A percentile compares a stretch with the other conserved stretches of the same genome.
Conservation (phyloP, 2,797 vertebrate species). For the Scyliorhinus canicula region DNA sequence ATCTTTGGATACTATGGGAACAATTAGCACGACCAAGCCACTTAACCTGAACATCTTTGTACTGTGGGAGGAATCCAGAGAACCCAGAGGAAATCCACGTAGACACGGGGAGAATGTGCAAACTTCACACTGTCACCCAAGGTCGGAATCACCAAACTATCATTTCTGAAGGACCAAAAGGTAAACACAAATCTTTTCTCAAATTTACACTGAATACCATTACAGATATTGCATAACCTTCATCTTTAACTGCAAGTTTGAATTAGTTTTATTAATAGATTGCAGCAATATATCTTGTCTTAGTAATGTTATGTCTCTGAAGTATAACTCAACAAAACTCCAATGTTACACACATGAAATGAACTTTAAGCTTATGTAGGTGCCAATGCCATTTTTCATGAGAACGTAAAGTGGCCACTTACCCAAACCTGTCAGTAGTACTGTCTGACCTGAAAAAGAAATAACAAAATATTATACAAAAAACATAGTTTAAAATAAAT, state of each 20-base stretch:
- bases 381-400: not conserved
- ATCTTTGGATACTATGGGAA: no score
- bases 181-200: not conserved
- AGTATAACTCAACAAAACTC: not conserved
- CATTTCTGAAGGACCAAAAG: not conserved
- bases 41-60: no score
- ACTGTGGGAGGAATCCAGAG: no score
- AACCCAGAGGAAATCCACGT: no score
- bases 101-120: no score
- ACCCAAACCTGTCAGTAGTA: conserved; percentile 65
- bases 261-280: not conserved
- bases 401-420: conserved; percentile 42
- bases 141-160: no score
- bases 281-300: not conserved
- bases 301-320: not conserved
- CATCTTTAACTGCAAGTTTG: not conserved
- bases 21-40: no score
- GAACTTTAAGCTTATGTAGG: not conserved
- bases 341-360: not conserved
- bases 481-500: not conserved
- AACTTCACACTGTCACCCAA: no score
- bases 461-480: not conserved
- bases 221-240: not conserved
- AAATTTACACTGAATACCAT: not conserved
- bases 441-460: conserved; percentile 59